Base-by-base conservation (phyloP, 2,797 vertebrate species). In the Centroberyx gerrardi region DNA sequence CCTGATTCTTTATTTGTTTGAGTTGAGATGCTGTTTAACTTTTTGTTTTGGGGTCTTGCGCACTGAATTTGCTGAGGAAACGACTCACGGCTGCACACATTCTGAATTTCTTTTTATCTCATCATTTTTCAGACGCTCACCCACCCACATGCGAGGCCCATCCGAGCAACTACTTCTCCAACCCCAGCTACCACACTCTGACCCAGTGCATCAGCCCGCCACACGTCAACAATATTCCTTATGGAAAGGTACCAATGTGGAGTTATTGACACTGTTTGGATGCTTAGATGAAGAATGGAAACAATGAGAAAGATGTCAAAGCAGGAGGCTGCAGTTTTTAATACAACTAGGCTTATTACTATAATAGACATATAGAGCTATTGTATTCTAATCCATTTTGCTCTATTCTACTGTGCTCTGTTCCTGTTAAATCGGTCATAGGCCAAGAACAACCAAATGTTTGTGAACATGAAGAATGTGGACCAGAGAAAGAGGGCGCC, bases 121-220 rank as follows among this genome's bases (percentile, higher is more conserved):
- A 1, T 60, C 3, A 17, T 78, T 51, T 77, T 92, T 64, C 92
- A 99, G 98, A 98, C 86, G 93, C 95, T 12, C 92, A 96, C 28
- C 91, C 95, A 13, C 95, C 96, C 14, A 73, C 88, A 62, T 95
- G 87, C 8, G 93, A 96, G 8, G 90, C 90, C 49, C 96, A 95
- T 68, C 93, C 94, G 31, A 98, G 96, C 78, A 98, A 95, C 90
- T 99, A 97, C 89, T 99, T 99, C 93, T 97, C 97, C 65, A 99
- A 99, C 76, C 98, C 98, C 68, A 99, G 98, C 78, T 99, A 99
- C 80, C 98, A 99, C 48, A 98, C 97, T 0, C 91, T 99, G 66
- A 96, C 95, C 2, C 98, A 98, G 79, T 96, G 97, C 76, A 94
- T 94, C 73, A 88, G 93, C 4, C 95, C 96, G 38, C 91, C 95